Evolutionary conservation across 2,888 invertebrate species (phyloP), one percentile per base, ranked within the genome.

Genomic region (Sarcophaga variegata): DNA sequence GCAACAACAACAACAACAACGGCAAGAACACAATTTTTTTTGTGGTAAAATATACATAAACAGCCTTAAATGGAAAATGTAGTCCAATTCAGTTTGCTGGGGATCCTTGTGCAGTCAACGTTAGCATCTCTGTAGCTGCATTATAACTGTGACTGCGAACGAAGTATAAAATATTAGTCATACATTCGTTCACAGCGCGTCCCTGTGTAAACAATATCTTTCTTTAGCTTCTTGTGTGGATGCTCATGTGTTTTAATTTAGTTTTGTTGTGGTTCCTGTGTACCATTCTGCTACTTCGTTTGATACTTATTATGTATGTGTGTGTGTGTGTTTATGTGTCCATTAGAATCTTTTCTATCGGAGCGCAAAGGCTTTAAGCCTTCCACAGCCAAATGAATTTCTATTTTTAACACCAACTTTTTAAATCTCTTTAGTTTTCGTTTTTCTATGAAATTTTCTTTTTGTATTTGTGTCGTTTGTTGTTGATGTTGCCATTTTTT

Each of bases 1-100:
- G 85, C 59, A 71, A 49, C 27, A 63, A 78, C 59, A 59, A 74
- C 49, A 49, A 17, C 49, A 49, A 17, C 14, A 49, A 11, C 11
- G 25, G 47, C 72, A 72, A 49, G 22, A 66, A 17, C 71, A 37
- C 37, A 37, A 8, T 37, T 37, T 37, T 37, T 8, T 37, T 37
- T 37, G 6, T n/a, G 66, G 66, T 69, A 82, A 49, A 49, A 75
- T 69, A 66, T 37, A 37, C 37, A 37, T 75, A 77, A 81, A 85
- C 60, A 79, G 27, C 80, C 81, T 17, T 59, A 49, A 80, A 88
- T 54, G 83, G 77, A 88, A 88, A 91, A 92, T 90, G 90, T 91
- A 91, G 91, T 91, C 90, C 91, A 91, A 89, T 90, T 91, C 91
- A 91, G 91, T 92, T 91, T 91, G 92, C 92, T 92, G 92, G 92